Evolutionary conservation across 2,888 invertebrate genomes (phyloP), one percentile per base, ranked within the genome.

Genomic region (Chymomyza procnemis): DNA sequence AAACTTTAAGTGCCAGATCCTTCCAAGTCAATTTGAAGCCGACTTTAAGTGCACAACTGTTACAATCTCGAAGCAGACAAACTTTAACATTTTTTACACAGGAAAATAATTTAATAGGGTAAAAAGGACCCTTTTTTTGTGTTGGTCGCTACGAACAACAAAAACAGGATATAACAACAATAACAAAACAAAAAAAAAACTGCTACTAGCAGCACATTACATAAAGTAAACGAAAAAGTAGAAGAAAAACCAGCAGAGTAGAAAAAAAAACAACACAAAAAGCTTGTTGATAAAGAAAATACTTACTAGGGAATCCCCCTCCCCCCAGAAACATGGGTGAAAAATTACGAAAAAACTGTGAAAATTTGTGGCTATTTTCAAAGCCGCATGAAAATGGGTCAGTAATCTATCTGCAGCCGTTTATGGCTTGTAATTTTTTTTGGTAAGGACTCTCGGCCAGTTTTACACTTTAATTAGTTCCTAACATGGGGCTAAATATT

Each of bases 51-150:
- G 34, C 34, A 41, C 12, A 41, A 41, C 34, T 41, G 34, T 41
- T 41, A 41, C 34, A 41, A 41, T 41, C 34, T 41, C 0, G 6
- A 26, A 3, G 5, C 26, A 26, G 26, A 26, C 3, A 12, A 41
- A 41, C 34, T 41, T 41, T 41, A 41, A 41, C 0, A 12, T 41
- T 41, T 41, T 1, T 3, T 41, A 1, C 12, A 75, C 70, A 61
- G 47, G 14, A 30, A 57, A 80, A 79, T 82, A 80, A 82, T 82
- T 82, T 80, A 85, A 82, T 85, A 82, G 71, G 71, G 72, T 71
- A 84, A n/a, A 22, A 56, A 56, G 64, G 76, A 84, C 80, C 80
- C 81, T 80, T 80, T 80, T 69, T 59, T 50, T 57, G 12, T 6
- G 12, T 6, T 59, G 22, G 19, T 66, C 26, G 26, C 5, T n/a